phyloP scores from a whole-genome alignment of 2,113 vertebrate species.

The Gobius niger region DNA sequence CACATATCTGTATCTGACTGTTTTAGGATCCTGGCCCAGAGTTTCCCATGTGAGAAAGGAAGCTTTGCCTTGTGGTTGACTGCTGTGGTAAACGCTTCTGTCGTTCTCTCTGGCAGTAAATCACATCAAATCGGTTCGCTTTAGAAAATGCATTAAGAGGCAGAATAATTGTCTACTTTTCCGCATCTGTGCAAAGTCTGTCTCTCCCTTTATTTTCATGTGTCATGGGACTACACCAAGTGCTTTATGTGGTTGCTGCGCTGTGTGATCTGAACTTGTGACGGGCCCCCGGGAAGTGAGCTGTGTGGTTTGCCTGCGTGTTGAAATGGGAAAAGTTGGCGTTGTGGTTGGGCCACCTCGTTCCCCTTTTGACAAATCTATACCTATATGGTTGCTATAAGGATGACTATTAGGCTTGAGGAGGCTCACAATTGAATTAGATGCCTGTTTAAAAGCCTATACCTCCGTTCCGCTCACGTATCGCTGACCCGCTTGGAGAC shows the following conservation, averaged over 20 bases:
- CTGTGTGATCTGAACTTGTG: constrained; percentile 49
- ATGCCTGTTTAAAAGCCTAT: not conserved
- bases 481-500: constrained; percentile 26
- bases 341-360: not conserved
- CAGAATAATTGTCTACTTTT: not conserved
- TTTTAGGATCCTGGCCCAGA: no score
- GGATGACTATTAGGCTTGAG: not conserved
- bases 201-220: constrained; percentile 12
- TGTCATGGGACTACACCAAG: constrained; percentile 58
- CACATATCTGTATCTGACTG: no score
- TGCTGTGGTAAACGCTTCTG: not conserved
- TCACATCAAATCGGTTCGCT: not conserved
- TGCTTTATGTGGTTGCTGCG: constrained; percentile 38
- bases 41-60: no score
- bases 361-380: not conserved
- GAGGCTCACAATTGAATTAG: not conserved
- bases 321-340: constrained; percentile 24
- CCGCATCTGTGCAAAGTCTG: not conserved
- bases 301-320: constrained; percentile 10
- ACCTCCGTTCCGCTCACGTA: constrained; percentile 13
- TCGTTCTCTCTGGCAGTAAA: not conserved
- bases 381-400: not conserved
- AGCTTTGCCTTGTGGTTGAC: no score
- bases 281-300: constrained; percentile 22
- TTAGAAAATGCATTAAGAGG: not conserved